Evolutionary conservation across 2,113 vertebrate genomes (phyloP), one percentile per base, ranked within the genome.

Genomic region (Terrapene triunguis): DNA sequence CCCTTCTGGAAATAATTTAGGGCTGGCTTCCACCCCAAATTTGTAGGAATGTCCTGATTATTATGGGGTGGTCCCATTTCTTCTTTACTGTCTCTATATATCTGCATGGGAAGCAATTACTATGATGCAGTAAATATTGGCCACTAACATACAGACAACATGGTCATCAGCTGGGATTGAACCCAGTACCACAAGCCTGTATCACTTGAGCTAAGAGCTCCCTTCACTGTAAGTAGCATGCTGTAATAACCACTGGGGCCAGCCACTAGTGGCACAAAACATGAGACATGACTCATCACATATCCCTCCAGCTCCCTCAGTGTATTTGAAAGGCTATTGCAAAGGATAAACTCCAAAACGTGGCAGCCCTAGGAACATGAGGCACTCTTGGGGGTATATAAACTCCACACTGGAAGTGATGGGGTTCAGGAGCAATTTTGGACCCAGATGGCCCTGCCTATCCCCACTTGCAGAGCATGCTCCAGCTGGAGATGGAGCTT

Each of bases 1-100:
- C 48, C 82, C 32, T 96, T 97, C 97, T 97, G 96, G 97, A 97
- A 98, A 90, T 90, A 19, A 83, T 98, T 98, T 96, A 83, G 82
- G 89, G 81, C 62, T 97, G 95, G 94, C 95, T 91, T 81, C 62
- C 62, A 84, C 72, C 80, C 44, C 95, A 81, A 89, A 80, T 97
- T 84, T 95, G 72, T 87, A 96, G 89, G 96, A 97, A 96, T 97
- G 96, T 96, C 92, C 80, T 89, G 90, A 88, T 97, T 80, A 57
- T 95, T 95, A 62, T 88, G 47, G 25, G 19, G 78, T 92, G 55
- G 24, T 94, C 96, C 87, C 92, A 87, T 82, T 94, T 89, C 88
- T 89, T 0, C 97, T 96, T 95, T 94, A 93, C 84, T 95, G 62
- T 78, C 19, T 13, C 1, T 5, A 14, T 59, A 65, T 44, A 57